phyloP scores from a whole-genome alignment of 2,797 vertebrate species.

The Bradypodion pumilum region DNA sequence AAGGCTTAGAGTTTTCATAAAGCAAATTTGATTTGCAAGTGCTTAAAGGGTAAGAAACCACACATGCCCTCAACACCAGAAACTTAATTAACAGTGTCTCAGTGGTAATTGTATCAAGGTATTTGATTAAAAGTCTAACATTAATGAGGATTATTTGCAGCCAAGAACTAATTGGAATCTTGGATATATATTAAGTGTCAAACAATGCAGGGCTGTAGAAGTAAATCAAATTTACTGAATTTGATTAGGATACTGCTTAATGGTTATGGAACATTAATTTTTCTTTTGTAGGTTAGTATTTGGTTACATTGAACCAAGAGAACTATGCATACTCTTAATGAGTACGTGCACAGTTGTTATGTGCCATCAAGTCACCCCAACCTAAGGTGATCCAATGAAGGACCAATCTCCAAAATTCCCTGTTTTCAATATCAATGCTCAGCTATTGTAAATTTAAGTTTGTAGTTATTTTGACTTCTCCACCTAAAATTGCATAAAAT shows the following conservation, averaged over 20 bases:
- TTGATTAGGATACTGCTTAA: not conserved
- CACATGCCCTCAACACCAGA: slow-evolving; percentile 39
- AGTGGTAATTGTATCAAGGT: slow-evolving; percentile 6
- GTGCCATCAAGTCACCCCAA: no score
- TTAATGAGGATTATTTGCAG: slow-evolving; percentile 35
- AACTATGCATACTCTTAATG: not conserved
- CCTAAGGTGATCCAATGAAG: no score
- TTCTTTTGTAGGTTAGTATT: not conserved
- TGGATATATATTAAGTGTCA: slow-evolving; percentile 13
- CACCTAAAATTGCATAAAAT: no score
- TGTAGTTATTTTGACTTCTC: no score
- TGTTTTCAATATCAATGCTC: no score
- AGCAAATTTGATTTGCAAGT: slow-evolving; percentile 12
- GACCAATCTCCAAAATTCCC: no score
- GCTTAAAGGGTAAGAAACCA: slow-evolving; percentile 12
- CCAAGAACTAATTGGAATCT: slow-evolving; percentile 21
- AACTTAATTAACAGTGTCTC: slow-evolving; percentile 49
- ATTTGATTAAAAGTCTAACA: slow-evolving; percentile 28
- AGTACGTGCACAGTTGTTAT: no score
- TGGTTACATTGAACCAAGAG: not conserved
- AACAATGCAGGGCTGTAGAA: not conserved
- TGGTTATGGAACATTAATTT: not conserved
- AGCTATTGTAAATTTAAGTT: no score
- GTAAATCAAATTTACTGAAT: slow-evolving; percentile 4
- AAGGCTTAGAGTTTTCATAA: slow-evolving; percentile 41